Evolutionary conservation across 2,888 invertebrate species (phyloP).

Genomic region (Gandaritis pyraliata): DNA sequence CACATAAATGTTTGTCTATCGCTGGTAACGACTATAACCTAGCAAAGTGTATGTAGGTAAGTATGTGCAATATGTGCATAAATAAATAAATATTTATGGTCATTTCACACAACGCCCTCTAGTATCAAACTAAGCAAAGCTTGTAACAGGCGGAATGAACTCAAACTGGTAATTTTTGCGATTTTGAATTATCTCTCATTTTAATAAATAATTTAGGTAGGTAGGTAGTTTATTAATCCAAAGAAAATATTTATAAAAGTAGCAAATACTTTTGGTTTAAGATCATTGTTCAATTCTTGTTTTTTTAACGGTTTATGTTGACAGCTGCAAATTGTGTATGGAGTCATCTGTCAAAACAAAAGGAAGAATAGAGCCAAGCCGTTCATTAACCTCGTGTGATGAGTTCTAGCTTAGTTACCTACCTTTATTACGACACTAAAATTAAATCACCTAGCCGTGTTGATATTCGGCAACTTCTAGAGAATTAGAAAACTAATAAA

Average conservation of each 20-base stretch:
- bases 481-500: too few relatives aligned
- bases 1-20: constrained; percentile 61
- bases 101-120: too few relatives aligned
- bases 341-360: constrained; percentile 1
- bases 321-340: not conserved
- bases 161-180: too few relatives aligned
- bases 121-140: too few relatives aligned
- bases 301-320: not conserved
- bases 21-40: constrained; percentile 32
- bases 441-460: too few relatives aligned
- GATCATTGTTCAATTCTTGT: not conserved
- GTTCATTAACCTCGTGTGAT: not conserved
- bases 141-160: too few relatives aligned
- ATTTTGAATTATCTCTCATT: too few relatives aligned
- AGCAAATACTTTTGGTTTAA: not conserved
- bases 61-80: not conserved
- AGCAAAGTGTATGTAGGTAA: constrained; percentile 9
- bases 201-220: too few relatives aligned
- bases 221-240: too few relatives aligned
- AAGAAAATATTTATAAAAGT: not conserved
- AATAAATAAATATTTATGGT: too few relatives aligned
- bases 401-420: not conserved
- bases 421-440: too few relatives aligned
- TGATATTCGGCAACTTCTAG: too few relatives aligned
- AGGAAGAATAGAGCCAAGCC: not conserved